phyloP scores from a whole-genome alignment of 1,140 invertebrate genomes.

The Drosophila pandora region DNA sequence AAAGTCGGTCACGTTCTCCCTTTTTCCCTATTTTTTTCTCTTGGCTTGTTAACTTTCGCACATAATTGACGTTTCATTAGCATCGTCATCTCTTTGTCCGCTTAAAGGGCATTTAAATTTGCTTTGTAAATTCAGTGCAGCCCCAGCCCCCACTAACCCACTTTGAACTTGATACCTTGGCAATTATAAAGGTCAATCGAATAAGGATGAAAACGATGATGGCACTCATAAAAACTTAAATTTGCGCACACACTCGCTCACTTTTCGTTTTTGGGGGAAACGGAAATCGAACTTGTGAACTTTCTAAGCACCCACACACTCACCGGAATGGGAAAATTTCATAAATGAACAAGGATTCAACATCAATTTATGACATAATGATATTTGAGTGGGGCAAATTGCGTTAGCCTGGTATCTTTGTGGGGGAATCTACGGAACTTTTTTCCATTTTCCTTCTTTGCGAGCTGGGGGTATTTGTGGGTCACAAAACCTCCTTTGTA shows the following conservation, averaged over 20 bases:
- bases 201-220: slow-evolving; percentile 26
- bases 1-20: slow-evolving; percentile 72
- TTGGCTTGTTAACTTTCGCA: slow-evolving; percentile 43
- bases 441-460: neutral
- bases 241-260: slow-evolving; percentile 23
- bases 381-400: slow-evolving; percentile 66
- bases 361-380: slow-evolving; percentile 78
- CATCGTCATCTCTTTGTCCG: slow-evolving; percentile 48
- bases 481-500: slow-evolving; percentile 59
- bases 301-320: slow-evolving; percentile 27
- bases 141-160: slow-evolving; percentile 8
- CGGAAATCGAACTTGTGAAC: slow-evolving; percentile 53
- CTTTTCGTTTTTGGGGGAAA: slow-evolving; percentile 6
- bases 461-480: slow-evolving; percentile 10
- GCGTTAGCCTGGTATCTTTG: slow-evolving; percentile 40
- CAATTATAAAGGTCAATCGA: slow-evolving; percentile 65
- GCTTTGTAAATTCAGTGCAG: slow-evolving; percentile 55
- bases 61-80: slow-evolving; percentile 81
- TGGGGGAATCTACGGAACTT: slow-evolving; percentile 9
- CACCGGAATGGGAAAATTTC: slow-evolving; percentile 67
- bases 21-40: slow-evolving; percentile 10
- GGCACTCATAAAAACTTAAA: slow-evolving; percentile 50
- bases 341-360: slow-evolving; percentile 81
- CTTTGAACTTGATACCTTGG: slow-evolving; percentile 57
- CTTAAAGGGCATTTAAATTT: slow-evolving; percentile 48